A percentile compares a stretch with the other conserved stretches of the same genome.
phyloP scores from a whole-genome alignment of 2,113 vertebrate species.

The Pseudopipra pipra region DNA sequence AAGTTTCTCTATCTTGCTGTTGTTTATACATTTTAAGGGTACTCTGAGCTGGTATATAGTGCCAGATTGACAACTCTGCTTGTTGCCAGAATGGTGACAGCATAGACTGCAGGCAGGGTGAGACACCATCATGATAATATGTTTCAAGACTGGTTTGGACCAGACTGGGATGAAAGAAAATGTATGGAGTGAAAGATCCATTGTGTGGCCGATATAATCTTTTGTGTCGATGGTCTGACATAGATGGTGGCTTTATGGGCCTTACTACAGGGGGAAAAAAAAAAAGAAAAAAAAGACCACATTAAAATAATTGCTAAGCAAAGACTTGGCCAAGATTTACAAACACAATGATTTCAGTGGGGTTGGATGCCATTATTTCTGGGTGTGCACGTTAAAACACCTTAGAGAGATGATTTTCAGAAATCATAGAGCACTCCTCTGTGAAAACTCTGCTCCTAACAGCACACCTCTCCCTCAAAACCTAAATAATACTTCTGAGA shows the following conservation, averaged over 20 bases:
- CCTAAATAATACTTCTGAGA: not conserved
- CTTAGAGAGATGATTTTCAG: not conserved
- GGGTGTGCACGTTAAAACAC: not conserved
- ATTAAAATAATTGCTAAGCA: not conserved
- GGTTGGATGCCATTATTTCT: not conserved
- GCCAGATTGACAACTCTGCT: slow-evolving; percentile 38
- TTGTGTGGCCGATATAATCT: not conserved
- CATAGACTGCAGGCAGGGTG: slow-evolving; percentile 28
- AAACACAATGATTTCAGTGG: not conserved
- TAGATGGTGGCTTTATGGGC: not conserved
- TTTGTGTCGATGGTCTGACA: not conserved
- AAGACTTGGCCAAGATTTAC: not conserved
- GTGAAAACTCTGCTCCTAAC: not conserved
- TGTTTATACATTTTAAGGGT: slow-evolving; percentile 18
- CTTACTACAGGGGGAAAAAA: not conserved
- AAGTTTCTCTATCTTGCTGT: slow-evolving; percentile 1
- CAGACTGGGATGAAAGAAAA: slow-evolving; percentile 22
- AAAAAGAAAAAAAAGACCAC: too few species aligned
- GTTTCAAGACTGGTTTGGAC: slow-evolving; percentile 40
- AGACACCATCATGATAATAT: slow-evolving; percentile 1
- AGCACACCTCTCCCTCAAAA: not conserved
- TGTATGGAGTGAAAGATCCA: not conserved
- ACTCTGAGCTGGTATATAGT: not conserved
- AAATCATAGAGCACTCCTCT: not conserved
- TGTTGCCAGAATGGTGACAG: slow-evolving; percentile 40